Conservation (phyloP, 2,888 invertebrate genomes). For the Lapara coniferarum region DNA sequence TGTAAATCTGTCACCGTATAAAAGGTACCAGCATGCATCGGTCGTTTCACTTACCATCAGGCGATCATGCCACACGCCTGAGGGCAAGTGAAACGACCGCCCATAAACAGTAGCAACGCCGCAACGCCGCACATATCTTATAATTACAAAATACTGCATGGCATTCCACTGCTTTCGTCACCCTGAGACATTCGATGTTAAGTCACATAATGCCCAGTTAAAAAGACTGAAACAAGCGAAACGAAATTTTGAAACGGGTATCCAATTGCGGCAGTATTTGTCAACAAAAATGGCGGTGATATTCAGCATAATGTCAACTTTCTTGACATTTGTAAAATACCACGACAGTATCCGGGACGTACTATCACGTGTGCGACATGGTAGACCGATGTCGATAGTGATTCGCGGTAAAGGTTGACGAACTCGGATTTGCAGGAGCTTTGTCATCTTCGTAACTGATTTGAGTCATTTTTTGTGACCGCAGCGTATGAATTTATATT, state of each 20-base stretch:
- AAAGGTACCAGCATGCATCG: no score
- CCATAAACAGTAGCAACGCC: no score
- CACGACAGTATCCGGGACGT: conserved; percentile 43
- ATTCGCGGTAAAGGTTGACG: conserved; percentile 25
- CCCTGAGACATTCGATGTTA: no score
- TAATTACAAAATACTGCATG: no score
- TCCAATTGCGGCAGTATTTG: not conserved
- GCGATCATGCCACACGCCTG: no score
- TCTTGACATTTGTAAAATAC: conserved; percentile 57
- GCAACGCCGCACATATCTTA: no score
- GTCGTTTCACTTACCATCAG: no score
- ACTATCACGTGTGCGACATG: conserved; percentile 13
- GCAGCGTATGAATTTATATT: not conserved
- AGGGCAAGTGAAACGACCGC: no score
- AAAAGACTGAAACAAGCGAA: no score
- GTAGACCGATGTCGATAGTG: conserved; percentile 10
- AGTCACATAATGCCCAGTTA: no score
- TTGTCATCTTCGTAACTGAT: not conserved
- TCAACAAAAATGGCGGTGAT: conserved; percentile 41
- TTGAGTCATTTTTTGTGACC: not conserved
- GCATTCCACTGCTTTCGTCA: no score
- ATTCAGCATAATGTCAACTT: conserved; percentile 57
- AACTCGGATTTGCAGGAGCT: conserved; percentile 10
- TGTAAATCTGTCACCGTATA: no score
- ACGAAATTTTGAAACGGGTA: not conserved